Conservation (phyloP, 2,113 vertebrate genomes). For the Sinocyclocheilus grahami region DNA sequence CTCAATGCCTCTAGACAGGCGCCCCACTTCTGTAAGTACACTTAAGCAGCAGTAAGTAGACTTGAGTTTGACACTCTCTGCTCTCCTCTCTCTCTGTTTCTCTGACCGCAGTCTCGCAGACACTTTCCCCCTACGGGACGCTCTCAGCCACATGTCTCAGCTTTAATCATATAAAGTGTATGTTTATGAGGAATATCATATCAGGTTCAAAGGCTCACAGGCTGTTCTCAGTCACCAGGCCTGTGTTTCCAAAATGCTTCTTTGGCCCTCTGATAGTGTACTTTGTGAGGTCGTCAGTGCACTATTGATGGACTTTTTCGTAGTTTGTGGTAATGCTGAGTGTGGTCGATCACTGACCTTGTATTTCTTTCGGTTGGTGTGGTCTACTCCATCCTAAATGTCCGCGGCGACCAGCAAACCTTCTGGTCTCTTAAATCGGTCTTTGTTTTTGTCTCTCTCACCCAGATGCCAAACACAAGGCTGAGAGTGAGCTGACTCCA, state of each 20-base stretch:
- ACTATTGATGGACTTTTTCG: not conserved
- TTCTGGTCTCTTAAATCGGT: not conserved
- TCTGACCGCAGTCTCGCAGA: slow-evolving; percentile 40
- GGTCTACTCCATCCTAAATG: not conserved
- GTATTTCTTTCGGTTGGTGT: not conserved
- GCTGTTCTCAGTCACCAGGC: slow-evolving; percentile 1
- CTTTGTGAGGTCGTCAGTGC: slow-evolving; percentile 11
- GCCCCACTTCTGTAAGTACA: slow-evolving; percentile 78
- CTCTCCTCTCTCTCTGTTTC: slow-evolving; percentile 46
- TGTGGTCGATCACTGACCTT: not conserved
- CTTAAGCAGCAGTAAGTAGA: slow-evolving; percentile 73
- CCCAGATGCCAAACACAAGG: slow-evolving; percentile 90
- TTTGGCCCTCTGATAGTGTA: slow-evolving; percentile 30
- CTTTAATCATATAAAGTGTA: slow-evolving; percentile 16
- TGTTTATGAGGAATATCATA: not conserved
- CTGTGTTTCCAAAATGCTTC: not conserved
- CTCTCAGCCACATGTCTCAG: slow-evolving; percentile 46
- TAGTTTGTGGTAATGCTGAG: not conserved
- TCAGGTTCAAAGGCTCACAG: slow-evolving; percentile 8
- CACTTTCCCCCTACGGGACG: slow-evolving; percentile 22
- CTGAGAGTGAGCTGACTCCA: slow-evolving; percentile 88
- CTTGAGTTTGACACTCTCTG: slow-evolving; percentile 50
- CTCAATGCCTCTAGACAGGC: slow-evolving; percentile 73
- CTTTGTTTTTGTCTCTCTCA: slow-evolving; percentile 21
- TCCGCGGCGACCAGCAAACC: not conserved